A percentile compares a stretch with the other conserved stretches of the same genome.
Evolutionary conservation across 2,113 vertebrate genomes (phyloP).

Genomic region (Cheirogaleus medius): DNA sequence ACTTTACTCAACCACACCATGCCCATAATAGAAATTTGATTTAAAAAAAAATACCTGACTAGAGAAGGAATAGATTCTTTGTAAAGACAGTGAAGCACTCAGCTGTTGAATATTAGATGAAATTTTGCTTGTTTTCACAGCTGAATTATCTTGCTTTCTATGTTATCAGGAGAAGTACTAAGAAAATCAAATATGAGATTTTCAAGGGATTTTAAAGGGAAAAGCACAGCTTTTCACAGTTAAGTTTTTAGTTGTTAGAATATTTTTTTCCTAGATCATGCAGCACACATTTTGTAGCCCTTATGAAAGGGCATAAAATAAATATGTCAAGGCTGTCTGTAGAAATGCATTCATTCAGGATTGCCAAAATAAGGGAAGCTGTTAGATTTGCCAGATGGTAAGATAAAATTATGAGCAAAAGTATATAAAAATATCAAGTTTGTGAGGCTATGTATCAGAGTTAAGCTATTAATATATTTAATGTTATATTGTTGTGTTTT

Average conservation of each 20-base stretch:
- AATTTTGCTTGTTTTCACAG: constrained; percentile 30
- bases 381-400: constrained; percentile 42
- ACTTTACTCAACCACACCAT: background rate
- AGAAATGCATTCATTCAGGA: background rate
- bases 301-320: constrained; percentile 48
- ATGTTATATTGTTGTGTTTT: background rate
- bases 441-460: background rate
- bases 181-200: constrained; percentile 44
- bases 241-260: background rate
- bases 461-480: background rate
- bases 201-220: background rate
- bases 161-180: background rate
- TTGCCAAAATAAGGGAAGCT: constrained; percentile 42
- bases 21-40: constrained; percentile 25
- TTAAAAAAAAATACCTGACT: background rate
- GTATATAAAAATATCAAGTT: background rate
- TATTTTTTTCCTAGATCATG: background rate
- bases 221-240: background rate
- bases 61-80: background rate
- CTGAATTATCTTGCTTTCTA: constrained; percentile 53
- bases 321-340: constrained; percentile 36
- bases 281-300: constrained; percentile 29
- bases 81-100: background rate
- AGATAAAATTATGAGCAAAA: constrained; percentile 48
- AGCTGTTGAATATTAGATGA: background rate